Percentiles rank a stretch among this genome's conserved stretches.
These are phyloP conservation scores for Parauchenoglanis punctatus DNA, from an alignment of 2,797 vertebrate genomes.

Conservation along the genomic window DNA sequence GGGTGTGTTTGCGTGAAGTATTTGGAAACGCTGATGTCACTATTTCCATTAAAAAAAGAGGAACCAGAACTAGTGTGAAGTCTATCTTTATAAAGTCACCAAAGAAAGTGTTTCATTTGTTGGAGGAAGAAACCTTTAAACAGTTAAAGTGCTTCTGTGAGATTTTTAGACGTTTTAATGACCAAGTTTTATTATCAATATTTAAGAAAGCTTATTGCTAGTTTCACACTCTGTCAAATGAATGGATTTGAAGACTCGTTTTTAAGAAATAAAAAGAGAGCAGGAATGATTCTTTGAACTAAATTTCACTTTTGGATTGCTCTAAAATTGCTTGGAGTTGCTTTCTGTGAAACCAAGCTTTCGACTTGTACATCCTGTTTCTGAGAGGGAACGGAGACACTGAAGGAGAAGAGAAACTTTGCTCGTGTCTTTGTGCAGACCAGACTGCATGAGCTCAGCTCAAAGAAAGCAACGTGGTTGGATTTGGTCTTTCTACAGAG, in stretches of 20 bases:
- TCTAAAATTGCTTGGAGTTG: not conserved
- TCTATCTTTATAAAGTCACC: not conserved
- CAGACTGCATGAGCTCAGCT: slow-evolving; percentile 20
- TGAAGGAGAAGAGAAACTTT: slow-evolving; percentile 49
- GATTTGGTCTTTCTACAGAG: not conserved
- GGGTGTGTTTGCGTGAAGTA: not conserved
- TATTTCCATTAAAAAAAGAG: slow-evolving; percentile 73
- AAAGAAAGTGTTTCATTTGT: not conserved
- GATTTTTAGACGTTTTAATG: no score
- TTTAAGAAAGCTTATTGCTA: not conserved
- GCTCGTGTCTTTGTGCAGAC: not conserved
- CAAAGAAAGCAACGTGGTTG: not conserved
- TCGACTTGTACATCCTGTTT: slow-evolving; percentile 49
- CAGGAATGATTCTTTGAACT: not conserved
- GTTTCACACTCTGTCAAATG: not conserved
- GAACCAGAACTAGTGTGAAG: slow-evolving; percentile 60
- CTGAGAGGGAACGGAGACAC: slow-evolving; percentile 46
- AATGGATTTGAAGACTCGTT: not conserved
- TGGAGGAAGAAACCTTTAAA: not conserved
- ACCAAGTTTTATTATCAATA: not conserved
- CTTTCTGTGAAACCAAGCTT: not conserved
- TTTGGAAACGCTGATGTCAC: slow-evolving; percentile 40
- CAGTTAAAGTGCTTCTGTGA: no score
- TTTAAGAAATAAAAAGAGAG: not conserved
- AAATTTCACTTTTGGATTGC: not conserved